Evolutionary conservation across 1,140 invertebrate species (phyloP).

Genomic region (Drosophila tropicalis): DNA sequence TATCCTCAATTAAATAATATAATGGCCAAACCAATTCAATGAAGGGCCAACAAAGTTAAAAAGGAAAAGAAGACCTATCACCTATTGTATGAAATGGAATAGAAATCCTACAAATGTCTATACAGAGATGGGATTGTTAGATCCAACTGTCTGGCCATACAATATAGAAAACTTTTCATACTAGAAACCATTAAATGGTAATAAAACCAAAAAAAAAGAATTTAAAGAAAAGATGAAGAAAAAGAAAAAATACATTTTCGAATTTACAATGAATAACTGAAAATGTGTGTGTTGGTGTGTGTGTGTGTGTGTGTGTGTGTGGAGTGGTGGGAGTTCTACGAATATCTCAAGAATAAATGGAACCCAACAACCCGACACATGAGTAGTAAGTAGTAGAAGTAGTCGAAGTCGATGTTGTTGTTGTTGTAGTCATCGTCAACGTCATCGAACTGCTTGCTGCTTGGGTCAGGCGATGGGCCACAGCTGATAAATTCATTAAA

Average conservation of each 20-base stretch:
- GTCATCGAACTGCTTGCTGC: conserved; percentile 12
- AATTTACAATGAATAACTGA: conserved; percentile 14
- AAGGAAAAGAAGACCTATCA: neutral
- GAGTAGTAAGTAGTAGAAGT: conserved; percentile 13
- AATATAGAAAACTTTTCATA: neutral
- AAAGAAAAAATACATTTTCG: conserved; percentile 8
- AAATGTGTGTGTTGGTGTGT: neutral
- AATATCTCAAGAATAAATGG: conserved; percentile 19
- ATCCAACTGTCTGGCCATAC: conserved; percentile 1
- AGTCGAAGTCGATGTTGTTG: neutral
- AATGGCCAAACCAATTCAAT: neutral
- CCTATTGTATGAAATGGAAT: neutral
- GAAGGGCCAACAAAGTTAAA: neutral
- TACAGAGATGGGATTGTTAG: conserved; percentile 3
- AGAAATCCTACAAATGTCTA: conserved; percentile 13
- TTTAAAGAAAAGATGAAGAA: neutral
- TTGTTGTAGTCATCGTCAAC: conserved; percentile 18
- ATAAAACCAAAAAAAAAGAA: conserved; percentile 13
- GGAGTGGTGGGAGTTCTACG: conserved; percentile 17
- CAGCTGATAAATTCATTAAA: conserved; percentile 79
- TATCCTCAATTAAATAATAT: neutral
- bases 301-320: neutral
- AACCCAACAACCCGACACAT: conserved; percentile 11
- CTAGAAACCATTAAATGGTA: conserved; percentile 20
- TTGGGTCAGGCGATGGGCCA: conserved; percentile 54